Base-by-base conservation (phyloP, 2,113 vertebrate species). In the Phyllostomus hastatus region DNA sequence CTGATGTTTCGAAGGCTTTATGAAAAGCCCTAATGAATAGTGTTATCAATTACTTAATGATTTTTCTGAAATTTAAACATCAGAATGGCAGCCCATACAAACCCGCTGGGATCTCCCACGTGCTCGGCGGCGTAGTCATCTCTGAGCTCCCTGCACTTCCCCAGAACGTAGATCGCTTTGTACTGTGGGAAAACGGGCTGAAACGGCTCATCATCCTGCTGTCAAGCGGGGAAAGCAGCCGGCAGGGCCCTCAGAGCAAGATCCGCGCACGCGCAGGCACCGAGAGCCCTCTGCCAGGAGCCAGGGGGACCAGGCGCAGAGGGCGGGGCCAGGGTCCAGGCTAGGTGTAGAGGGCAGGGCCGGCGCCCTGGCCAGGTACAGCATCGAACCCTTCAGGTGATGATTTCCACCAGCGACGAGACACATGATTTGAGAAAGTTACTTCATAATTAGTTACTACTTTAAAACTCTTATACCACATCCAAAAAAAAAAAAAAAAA, bases 1-100 rank as follows among this genome's bases (percentile, higher is more conserved):
- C 57, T 96, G 94, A 96, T 96, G 94, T 96, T 98, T 98, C 96
- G 88, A 97, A 98, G 97, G 52, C 83, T 61, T 97, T 95, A 93
- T 97, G 91, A 91, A 96, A 95, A 97, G 24, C 61, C 92, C 94
- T 96, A 92, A 83, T 97, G 88, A 98, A 97, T 97, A 92, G 82
- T 96, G 41, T 95, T 96, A 91, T 97, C 95, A 98, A 75, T 90
- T 59, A 95, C 85, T 97, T 94, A 78, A 59, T 97, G 90, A 90
- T 73, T 94, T 70, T 92, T 93, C 94, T 93, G 57, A 96, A 95
- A 48, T 88, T 96, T 95, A 59, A 73, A 28, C 33, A 22, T 88
- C 80, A 72, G 46, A 97, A 43, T 16, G n/a, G 57, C 91, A 97
- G 26, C 57, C 61, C 52, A 12, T 88, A 94, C 7, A 91, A 88